Evolutionary conservation across 2,797 vertebrate species (phyloP).

Genomic region (Myotis daubentonii): DNA sequence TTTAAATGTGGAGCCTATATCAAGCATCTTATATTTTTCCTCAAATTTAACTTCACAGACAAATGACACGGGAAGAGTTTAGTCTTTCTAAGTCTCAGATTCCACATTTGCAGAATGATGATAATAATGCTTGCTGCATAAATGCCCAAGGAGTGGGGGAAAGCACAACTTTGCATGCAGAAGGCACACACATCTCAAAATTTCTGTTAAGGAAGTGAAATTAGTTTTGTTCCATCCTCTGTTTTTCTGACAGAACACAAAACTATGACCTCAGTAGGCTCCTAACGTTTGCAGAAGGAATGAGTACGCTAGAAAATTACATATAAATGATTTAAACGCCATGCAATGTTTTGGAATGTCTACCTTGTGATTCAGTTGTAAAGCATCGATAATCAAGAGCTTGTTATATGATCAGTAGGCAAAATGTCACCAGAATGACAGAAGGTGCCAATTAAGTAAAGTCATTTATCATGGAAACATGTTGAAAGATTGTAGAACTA

Average conservation of each 20-base stretch:
- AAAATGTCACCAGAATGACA: conserved; percentile 74
- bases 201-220: conserved; percentile 50
- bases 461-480: conserved; percentile 57
- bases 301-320: background rate
- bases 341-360: background rate
- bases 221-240: background rate
- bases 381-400: background rate
- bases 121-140: background rate
- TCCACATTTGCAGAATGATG: background rate
- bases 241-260: background rate
- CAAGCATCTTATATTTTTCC: background rate
- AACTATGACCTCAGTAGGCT: background rate
- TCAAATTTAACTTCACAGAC: background rate
- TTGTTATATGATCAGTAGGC: conserved; percentile 15
- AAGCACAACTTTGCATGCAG: background rate
- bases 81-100: background rate
- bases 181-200: background rate
- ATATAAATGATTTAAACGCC: conserved; percentile 41
- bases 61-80: background rate
- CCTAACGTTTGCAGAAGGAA: conserved; percentile 5
- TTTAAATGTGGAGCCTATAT: background rate
- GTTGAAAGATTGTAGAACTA: conserved; percentile 55
- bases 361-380: conserved; percentile 14
- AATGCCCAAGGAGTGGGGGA: background rate
- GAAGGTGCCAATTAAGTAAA: conserved; percentile 69